Evolutionary conservation across 2,888 invertebrate genomes (phyloP).

Genomic region (Acholoe squamosa): DNA sequence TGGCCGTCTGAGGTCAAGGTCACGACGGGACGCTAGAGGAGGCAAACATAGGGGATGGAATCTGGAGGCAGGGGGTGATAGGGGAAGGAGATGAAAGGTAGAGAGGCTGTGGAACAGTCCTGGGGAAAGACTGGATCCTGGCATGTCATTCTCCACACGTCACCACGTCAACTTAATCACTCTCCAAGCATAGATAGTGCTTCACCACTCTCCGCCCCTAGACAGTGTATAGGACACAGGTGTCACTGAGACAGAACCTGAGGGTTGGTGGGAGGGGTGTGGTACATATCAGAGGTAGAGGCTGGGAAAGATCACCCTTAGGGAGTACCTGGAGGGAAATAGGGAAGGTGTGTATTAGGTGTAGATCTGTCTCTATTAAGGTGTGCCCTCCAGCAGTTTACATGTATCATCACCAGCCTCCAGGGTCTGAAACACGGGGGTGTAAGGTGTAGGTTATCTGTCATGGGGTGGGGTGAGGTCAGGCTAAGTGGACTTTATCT

Average conservation of each 20-base stretch:
- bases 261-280: too few species aligned
- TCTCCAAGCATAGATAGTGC: neutral
- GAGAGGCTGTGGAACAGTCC: neutral
- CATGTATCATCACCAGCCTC: neutral
- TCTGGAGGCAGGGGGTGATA: neutral
- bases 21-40: constrained; percentile 3
- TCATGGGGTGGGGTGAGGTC: neutral
- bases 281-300: too few species aligned
- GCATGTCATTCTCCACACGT: neutral
- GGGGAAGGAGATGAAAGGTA: neutral
- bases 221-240: neutral
- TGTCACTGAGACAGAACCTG: neutral
- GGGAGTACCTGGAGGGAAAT: too few species aligned
- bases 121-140: too few species aligned
- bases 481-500: neutral
- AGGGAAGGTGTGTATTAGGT: neutral
- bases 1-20: constrained; percentile 1
- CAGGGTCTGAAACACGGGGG: too few species aligned
- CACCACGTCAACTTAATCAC: constrained; percentile 13
- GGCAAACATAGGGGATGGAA: neutral
- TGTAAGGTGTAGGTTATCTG: neutral
- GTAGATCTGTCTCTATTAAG: neutral
- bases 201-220: neutral
- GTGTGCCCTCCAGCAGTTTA: neutral
- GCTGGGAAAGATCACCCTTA: too few species aligned